Conservation (phyloP, 2,113 vertebrate genomes). For the Athene noctua region DNA sequence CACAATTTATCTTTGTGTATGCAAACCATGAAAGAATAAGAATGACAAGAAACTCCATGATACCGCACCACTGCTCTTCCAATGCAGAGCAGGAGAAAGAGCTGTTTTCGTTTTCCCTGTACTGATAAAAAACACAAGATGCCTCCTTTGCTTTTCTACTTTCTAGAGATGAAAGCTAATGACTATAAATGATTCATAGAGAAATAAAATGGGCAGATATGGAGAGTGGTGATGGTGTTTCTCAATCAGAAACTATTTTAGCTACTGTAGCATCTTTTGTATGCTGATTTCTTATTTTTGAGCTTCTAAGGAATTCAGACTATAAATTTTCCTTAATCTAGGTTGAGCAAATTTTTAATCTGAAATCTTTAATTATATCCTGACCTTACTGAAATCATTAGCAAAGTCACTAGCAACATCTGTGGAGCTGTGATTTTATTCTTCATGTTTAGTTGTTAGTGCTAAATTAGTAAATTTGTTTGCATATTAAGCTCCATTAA, state of each 20-base stretch:
- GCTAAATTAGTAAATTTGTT: background rate
- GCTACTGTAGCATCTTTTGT: background rate
- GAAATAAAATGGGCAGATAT: background rate
- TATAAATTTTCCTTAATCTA: background rate
- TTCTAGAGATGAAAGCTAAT: background rate
- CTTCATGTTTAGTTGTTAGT: background rate
- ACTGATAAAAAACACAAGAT: accelerated
- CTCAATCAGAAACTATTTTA: background rate
- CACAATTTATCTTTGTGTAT: background rate
- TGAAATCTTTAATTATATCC: background rate
- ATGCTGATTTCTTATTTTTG: background rate
- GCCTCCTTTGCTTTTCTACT: background rate
- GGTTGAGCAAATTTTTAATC: background rate
- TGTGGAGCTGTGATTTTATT: background rate
- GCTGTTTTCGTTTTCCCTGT: background rate
- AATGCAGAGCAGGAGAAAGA: background rate
- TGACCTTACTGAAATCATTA: background rate
- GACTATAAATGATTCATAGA: background rate
- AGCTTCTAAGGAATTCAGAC: background rate
- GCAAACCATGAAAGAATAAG: background rate
- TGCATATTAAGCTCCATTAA: background rate
- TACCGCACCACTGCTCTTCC: background rate
- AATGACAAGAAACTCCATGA: background rate
- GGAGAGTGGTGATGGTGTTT: accelerated
- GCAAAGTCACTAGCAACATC: background rate